Percentiles rank a stretch among this genome's conserved stretches.
Evolutionary conservation across 1,140 invertebrate species (phyloP).

Genomic region (Ganaspis sp.): DNA sequence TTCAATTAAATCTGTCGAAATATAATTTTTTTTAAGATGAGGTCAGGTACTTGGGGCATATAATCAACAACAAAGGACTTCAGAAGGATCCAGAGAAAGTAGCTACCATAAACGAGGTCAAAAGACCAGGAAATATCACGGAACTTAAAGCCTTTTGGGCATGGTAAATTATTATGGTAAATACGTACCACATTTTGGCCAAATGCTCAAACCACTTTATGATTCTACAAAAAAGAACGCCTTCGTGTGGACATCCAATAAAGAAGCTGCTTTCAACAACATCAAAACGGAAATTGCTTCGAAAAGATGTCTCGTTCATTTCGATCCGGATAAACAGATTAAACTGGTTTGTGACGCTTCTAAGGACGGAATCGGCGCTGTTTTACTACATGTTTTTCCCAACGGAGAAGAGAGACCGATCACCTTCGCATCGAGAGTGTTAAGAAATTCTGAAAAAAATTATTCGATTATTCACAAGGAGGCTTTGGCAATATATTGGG

Average conservation of each 20-base stretch:
- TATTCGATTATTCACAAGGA: no score
- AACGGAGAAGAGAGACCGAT: no score
- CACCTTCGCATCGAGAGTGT: slow-evolving; percentile 68
- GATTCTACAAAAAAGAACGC: not conserved
- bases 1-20: slow-evolving; percentile 11
- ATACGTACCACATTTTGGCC: slow-evolving; percentile 25
- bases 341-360: no score
- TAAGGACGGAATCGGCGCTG: no score
- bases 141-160: not conserved
- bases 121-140: not conserved
- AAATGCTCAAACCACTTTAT: slow-evolving; percentile 12
- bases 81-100: slow-evolving; percentile 18
- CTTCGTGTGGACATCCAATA: slow-evolving; percentile 55
- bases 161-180: no score
- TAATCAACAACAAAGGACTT: slow-evolving; percentile 20
- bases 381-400: no score
- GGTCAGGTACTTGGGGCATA: slow-evolving; percentile 19
- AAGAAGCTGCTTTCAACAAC: slow-evolving; percentile 54
- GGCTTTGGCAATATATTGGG: no score
- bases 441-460: slow-evolving; percentile 72
- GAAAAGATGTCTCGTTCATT: slow-evolving; percentile 56
- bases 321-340: slow-evolving; percentile 52
- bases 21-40: slow-evolving; percentile 23
- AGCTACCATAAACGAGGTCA: not conserved
- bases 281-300: slow-evolving; percentile 61